These are phyloP conservation scores for Drosophila burlai DNA, from an alignment of 1,140 invertebrate genomes.

Conservation along the genomic window DNA sequence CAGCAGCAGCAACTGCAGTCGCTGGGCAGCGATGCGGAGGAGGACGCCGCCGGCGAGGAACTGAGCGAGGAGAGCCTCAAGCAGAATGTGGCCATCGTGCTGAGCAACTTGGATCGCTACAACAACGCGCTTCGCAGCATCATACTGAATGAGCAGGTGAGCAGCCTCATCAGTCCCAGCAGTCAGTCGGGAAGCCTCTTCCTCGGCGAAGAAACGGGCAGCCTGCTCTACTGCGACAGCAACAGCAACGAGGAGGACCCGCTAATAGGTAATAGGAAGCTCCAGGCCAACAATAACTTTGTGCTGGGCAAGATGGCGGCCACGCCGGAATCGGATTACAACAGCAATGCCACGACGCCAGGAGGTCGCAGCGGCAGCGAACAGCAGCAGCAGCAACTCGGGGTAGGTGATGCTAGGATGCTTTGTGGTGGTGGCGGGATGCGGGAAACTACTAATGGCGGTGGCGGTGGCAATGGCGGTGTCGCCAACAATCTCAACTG, in stretches of 20 bases:
- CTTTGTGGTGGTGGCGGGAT: slow-evolving; percentile 67
- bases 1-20: slow-evolving; percentile 78
- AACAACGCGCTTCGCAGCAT: slow-evolving; percentile 83
- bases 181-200: slow-evolving; percentile 49
- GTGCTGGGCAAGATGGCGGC: slow-evolving; percentile 57
- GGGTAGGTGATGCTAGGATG: slow-evolving; percentile 74
- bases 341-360: slow-evolving; percentile 86
- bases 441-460: slow-evolving; percentile 56
- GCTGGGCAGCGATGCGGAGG: slow-evolving; percentile 46
- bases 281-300: slow-evolving; percentile 49
- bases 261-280: slow-evolving; percentile 12
- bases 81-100: slow-evolving; percentile 84
- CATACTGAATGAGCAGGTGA: slow-evolving; percentile 84
- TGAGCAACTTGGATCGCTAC: slow-evolving; percentile 83
- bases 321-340: slow-evolving; percentile 88
- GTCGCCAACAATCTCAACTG: slow-evolving; percentile 76
- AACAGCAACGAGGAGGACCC: slow-evolving; percentile 26
- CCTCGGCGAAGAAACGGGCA: slow-evolving; percentile 42
- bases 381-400: slow-evolving; percentile 67
- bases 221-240: slow-evolving; percentile 41
- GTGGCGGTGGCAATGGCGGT: slow-evolving; percentile 38
- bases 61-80: slow-evolving; percentile 84
- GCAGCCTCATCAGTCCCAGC: slow-evolving; percentile 44
- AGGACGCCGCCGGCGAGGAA: slow-evolving; percentile 60
- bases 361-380: slow-evolving; percentile 58